Conservation (phyloP, 2,113 vertebrate species). For the Hemibagrus wyckioides region DNA sequence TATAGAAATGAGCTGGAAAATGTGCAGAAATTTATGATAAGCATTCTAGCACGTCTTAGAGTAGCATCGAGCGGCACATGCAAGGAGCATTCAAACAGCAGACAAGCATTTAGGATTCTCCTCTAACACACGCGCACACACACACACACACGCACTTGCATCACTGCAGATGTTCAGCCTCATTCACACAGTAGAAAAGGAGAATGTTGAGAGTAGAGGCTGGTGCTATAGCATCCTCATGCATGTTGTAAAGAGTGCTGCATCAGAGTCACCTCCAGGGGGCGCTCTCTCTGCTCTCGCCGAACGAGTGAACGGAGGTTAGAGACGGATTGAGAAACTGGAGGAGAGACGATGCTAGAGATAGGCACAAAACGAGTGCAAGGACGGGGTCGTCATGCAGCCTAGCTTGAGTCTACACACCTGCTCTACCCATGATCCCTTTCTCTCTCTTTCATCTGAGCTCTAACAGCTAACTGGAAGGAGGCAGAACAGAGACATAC, state of each 20-base stretch:
- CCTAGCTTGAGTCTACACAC: conserved; percentile 77
- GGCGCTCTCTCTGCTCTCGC: conserved; percentile 63
- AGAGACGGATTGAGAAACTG: not conserved
- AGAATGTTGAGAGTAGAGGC: conserved; percentile 47
- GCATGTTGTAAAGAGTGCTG: conserved; percentile 65
- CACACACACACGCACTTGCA: conserved; percentile 53
- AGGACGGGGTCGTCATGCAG: conserved; percentile 67
- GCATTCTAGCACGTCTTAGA: conserved; percentile 71
- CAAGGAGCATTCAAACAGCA: conserved; percentile 61
- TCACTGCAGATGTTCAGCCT: not conserved
- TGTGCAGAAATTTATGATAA: conserved; percentile 56
- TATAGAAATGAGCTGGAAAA: conserved; percentile 55
- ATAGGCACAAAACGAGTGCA: not conserved
- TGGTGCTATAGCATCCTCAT: conserved; percentile 70
- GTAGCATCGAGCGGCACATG: conserved; percentile 67
- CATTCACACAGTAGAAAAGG: conserved; percentile 53
- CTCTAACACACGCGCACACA: conserved; percentile 1
- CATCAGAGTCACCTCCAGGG: conserved; percentile 63
- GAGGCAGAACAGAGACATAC: conserved; percentile 75
- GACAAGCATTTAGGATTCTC: conserved; percentile 60
- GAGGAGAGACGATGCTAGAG: not conserved
- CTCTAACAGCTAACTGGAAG: conserved; percentile 78
- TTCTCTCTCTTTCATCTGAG: conserved; percentile 69
- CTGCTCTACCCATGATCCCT: conserved; percentile 75
- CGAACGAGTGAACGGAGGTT: conserved; percentile 55